Percentiles rank a stretch among this genome's conserved stretches.
Evolutionary conservation across 1,140 invertebrate genomes (phyloP).

Genomic region (Temnothorax curvispinosus): DNA sequence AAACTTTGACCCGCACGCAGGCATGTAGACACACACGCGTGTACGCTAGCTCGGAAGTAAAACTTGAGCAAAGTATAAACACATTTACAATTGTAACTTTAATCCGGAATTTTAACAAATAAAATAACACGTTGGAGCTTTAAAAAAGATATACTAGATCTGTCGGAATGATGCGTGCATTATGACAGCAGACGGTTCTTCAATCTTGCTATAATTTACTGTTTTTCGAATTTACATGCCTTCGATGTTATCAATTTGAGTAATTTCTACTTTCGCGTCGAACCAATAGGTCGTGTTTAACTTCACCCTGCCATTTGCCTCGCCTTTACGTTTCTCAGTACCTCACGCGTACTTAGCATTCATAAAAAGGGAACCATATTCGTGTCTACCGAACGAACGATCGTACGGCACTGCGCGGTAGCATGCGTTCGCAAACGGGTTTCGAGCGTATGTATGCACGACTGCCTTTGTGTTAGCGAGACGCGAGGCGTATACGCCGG

Average conservation of each 20-base stretch:
- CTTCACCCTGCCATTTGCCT: neutral
- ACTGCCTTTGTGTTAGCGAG: slow-evolving; percentile 53
- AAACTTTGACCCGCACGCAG: slow-evolving; percentile 37
- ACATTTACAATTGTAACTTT: neutral
- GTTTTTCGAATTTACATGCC: neutral
- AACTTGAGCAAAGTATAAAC: neutral
- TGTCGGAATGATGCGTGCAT: neutral
- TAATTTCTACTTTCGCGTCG: neutral
- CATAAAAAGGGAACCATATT: slow-evolving; percentile 27
- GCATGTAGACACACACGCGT: slow-evolving; percentile 37
- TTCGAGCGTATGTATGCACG: slow-evolving; percentile 56
- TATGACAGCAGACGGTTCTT: neutral
- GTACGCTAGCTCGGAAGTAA: neutral
- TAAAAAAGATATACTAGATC: neutral
- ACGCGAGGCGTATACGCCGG: slow-evolving; percentile 46
- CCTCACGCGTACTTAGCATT: neutral
- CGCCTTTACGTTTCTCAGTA: neutral
- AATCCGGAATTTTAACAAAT: neutral
- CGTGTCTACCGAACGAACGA: neutral
- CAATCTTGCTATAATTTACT: neutral
- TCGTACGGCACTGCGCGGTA: slow-evolving; percentile 39
- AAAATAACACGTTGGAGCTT: neutral
- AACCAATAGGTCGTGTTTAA: neutral
- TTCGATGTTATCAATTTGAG: slow-evolving; percentile 4
- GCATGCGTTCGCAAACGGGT: slow-evolving; percentile 58